Evolutionary conservation across 2,888 invertebrate genomes (phyloP).

Genomic region (Cerastis rubricosa): DNA sequence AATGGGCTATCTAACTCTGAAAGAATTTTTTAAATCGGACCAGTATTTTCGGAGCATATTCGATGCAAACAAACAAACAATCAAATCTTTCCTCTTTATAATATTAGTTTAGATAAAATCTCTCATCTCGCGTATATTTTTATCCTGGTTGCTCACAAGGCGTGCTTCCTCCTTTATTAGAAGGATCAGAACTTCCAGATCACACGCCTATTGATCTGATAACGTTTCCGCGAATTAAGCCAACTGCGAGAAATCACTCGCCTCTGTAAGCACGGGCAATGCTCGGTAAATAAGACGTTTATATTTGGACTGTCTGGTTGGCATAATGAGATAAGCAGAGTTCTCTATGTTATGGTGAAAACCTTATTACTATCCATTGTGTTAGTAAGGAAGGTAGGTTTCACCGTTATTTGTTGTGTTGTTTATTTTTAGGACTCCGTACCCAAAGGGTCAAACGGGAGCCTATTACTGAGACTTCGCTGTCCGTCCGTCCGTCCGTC

Average conservation of each 20-base stretch:
- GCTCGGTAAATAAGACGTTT: background rate
- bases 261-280: slow-evolving; percentile 1
- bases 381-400: background rate
- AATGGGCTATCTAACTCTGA: no score
- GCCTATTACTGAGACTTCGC: no score
- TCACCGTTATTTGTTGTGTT: no score
- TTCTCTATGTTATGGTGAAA: background rate
- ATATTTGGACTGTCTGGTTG: background rate
- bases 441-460: no score
- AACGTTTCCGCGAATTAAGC: slow-evolving; percentile 26
- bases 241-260: slow-evolving; percentile 7
- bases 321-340: background rate
- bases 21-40: no score
- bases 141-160: background rate
- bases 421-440: no score
- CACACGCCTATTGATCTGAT: slow-evolving; percentile 34
- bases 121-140: background rate
- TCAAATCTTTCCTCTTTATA: no score
- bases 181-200: slow-evolving; percentile 36
- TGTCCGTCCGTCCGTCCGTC: no score
- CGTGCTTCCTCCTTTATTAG: slow-evolving; percentile 27
- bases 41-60: no score
- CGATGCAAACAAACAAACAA: no score
- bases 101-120: no score
- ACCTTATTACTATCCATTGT: background rate